Base-by-base conservation (phyloP, 2,113 vertebrate genomes). In the Ptyas mucosa region DNA sequence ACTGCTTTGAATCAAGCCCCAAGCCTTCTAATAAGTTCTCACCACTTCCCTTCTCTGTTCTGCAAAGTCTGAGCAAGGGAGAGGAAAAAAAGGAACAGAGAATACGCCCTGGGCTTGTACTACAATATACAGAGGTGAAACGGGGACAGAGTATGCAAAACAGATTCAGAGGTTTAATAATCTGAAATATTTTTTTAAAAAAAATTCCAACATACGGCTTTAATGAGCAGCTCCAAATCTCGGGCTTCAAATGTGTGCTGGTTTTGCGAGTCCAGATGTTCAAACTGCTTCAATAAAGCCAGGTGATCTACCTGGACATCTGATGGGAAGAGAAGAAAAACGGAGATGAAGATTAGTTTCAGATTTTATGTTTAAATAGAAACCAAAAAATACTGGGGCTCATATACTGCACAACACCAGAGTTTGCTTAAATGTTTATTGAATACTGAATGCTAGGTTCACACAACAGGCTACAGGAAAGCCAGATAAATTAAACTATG, bases 181-280 rank as follows among this genome's bases (percentile, higher is more conserved):
- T 75, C 18, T 57, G 3, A 24, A 85, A 55, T 24, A 7, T 81
- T 58, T 3, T 2, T 75, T 57, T 1, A 1, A 75, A 21, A 29
- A 39, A 55, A 89, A 10, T 89, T 29, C 1, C 12, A 24, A 90
- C 94, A 93, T 97, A 99, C 98, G 57, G 98, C 98, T 8, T 98
- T 98, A 87, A 99, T 99, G 18, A 99, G 98, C 93, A 99, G 97
- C 97, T 99, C 98, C n/a, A 99, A 96, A 96, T 99, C 99, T 91
- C 98, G 98, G 94, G 99, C 98, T 95, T 99, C 99, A 2, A 99
- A 99, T 0, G 98, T 99, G 96, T 99, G 99, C 93, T 99, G 98
- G 94, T 99, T 99, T 97, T 99, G 98, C 3, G 98, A 98, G 95
- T 99, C 99, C 97, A 99, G 97, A 94, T 99, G 99, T 95, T 99